Percentiles rank a stretch among this genome's conserved stretches.
phyloP scores from a whole-genome alignment of 2,797 vertebrate species.

The Pempheris klunzingeri region DNA sequence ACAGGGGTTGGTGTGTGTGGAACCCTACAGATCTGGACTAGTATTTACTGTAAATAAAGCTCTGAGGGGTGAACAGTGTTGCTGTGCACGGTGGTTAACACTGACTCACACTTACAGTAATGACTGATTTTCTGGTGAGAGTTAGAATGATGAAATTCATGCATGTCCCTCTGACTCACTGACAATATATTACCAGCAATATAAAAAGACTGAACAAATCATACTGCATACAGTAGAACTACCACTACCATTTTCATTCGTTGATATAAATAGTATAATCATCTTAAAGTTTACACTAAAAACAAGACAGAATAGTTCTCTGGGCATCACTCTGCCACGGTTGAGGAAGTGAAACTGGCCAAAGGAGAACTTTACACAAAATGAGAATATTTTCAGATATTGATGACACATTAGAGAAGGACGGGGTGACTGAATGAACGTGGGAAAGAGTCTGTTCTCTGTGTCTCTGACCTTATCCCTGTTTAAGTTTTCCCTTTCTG shows the following conservation, averaged over 20 bases:
- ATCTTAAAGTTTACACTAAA: too few species aligned
- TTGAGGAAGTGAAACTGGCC: constrained; percentile 37
- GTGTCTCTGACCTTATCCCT: constrained; percentile 21
- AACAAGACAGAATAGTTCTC: neutral
- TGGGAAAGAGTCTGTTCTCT: constrained; percentile 30
- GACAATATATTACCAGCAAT: neutral
- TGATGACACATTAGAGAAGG: constrained; percentile 33
- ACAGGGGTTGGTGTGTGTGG: too few species aligned
- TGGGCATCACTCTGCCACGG: neutral
- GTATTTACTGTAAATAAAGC: neutral
- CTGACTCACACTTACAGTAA: neutral
- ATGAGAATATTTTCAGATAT: neutral
- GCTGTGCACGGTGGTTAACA: neutral
- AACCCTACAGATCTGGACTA: neutral
- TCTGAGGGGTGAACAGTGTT: neutral
- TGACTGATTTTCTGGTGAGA: neutral
- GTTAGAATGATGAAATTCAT: neutral
- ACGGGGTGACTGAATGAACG: neutral
- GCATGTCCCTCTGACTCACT: neutral
- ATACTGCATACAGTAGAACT: neutral
- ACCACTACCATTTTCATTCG: neutral
- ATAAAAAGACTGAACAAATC: neutral
- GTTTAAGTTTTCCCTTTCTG: neutral
- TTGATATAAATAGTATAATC: too few species aligned
- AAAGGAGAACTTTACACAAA: neutral